Percentiles rank a stretch among this genome's conserved stretches.
phyloP scores from a whole-genome alignment of 2,113 vertebrate species.

The Seriola rivoliana region DNA sequence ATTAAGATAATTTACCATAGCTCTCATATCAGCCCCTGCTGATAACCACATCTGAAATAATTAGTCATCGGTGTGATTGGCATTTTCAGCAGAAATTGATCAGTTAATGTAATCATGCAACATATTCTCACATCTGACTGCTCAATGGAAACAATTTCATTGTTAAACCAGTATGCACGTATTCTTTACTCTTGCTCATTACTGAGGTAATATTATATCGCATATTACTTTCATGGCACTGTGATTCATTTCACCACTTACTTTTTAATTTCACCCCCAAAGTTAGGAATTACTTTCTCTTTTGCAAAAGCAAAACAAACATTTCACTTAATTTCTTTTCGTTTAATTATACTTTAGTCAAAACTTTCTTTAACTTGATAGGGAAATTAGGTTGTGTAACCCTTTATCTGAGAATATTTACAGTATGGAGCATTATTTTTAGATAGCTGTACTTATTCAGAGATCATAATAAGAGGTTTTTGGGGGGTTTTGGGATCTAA shows the following conservation, averaged over 20 bases:
- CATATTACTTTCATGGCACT: constrained; percentile 8
- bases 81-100: constrained; percentile 31
- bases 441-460: not conserved
- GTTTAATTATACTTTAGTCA: constrained; percentile 31
- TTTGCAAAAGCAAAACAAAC: constrained; percentile 36
- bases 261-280: constrained; percentile 57
- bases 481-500: constrained; percentile 14
- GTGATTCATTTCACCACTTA: constrained; percentile 50
- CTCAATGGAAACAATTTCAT: not conserved
- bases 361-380: not conserved
- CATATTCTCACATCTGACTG: constrained; percentile 12
- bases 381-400: constrained; percentile 8
- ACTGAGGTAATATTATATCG: constrained; percentile 31
- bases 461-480: not conserved
- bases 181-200: constrained; percentile 30
- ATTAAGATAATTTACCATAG: constrained; percentile 45
- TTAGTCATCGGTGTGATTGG: constrained; percentile 14
- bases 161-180: constrained; percentile 10
- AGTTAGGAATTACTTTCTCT: constrained; percentile 41
- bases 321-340: constrained; percentile 18
- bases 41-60: constrained; percentile 9
- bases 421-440: not conserved
- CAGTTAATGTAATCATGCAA: constrained; percentile 32
- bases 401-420: not conserved
- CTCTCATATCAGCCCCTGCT: constrained; percentile 22